Evolutionary conservation across 2,888 invertebrate genomes (phyloP).

Genomic region (Acholoe squamosa): DNA sequence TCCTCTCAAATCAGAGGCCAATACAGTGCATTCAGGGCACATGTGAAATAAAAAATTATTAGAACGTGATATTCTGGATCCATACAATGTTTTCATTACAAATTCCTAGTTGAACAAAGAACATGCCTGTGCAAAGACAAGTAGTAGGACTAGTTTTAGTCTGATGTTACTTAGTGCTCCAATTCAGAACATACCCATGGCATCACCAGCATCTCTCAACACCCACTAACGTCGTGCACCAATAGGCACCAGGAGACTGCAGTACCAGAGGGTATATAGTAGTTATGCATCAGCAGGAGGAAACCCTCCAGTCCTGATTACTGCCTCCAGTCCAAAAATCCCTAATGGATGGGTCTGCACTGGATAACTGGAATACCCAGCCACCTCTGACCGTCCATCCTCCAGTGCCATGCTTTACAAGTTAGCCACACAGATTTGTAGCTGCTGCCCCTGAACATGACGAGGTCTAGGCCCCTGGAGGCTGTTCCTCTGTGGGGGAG

Average conservation of each 20-base stretch:
- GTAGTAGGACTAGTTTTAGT: neutral
- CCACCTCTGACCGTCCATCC: neutral
- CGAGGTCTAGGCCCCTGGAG: neutral
- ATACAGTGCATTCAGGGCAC: too few relatives aligned
- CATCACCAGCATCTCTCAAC: neutral
- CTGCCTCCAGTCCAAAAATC: neutral
- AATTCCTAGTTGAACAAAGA: too few relatives aligned
- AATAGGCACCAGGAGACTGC: neutral
- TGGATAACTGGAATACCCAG: neutral
- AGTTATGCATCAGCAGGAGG: too few relatives aligned
- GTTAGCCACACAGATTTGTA: neutral
- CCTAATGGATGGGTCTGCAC: slow-evolving; percentile 1
- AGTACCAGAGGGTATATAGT: too few relatives aligned
- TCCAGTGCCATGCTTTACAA: neutral
- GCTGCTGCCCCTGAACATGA: neutral
- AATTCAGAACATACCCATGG: neutral
- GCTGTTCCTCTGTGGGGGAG: neutral
- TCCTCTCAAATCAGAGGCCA: too few relatives aligned
- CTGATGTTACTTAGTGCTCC: neutral
- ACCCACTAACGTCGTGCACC: slow-evolving; percentile 17
- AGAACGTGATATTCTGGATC: too few relatives aligned
- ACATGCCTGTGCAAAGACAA: too few relatives aligned
- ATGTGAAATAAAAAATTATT: too few relatives aligned
- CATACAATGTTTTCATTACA: too few relatives aligned
- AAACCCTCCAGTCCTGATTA: neutral